These are phyloP conservation scores for Axinella damicornis DNA, from an alignment of 37 sponge, comb jelly and placozoan species.

Conservation along the genomic window DNA sequence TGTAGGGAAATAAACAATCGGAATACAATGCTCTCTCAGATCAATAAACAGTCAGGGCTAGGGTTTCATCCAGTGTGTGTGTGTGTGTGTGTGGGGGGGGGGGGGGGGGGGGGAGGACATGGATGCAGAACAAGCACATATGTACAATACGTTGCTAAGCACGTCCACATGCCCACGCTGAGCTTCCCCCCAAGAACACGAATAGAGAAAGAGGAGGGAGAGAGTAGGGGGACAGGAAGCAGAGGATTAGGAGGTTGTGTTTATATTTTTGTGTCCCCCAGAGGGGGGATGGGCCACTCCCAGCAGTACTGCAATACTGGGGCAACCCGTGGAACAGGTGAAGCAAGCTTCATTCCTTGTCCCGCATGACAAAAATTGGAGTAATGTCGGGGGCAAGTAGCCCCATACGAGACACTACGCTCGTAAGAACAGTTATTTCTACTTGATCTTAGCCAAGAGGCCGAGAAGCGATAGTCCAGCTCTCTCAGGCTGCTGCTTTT, in stretches of 20 bases:
- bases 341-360: constrained; percentile 72
- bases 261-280: not conserved
- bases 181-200: no score
- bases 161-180: no score
- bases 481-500: no score
- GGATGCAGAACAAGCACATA: no score
- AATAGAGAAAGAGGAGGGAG: no score
- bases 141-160: no score
- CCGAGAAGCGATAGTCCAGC: constrained; percentile 63
- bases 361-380: constrained; percentile 61
- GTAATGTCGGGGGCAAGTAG: constrained; percentile 51
- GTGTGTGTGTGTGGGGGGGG: no score
- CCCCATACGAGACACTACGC: constrained; percentile 74
- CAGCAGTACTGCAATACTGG: constrained; percentile 63
- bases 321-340: constrained; percentile 21
- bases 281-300: constrained; percentile 67
- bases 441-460: constrained; percentile 89
- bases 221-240: no score
- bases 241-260: no score
- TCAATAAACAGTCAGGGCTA: no score
- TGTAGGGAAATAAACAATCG: not conserved
- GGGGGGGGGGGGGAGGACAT: no score
- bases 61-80: no score
- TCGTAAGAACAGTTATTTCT: constrained; percentile 83
- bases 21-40: not conserved